Evolutionary conservation across 1,140 invertebrate species (phyloP).

Genomic region (Drosophila leontia): DNA sequence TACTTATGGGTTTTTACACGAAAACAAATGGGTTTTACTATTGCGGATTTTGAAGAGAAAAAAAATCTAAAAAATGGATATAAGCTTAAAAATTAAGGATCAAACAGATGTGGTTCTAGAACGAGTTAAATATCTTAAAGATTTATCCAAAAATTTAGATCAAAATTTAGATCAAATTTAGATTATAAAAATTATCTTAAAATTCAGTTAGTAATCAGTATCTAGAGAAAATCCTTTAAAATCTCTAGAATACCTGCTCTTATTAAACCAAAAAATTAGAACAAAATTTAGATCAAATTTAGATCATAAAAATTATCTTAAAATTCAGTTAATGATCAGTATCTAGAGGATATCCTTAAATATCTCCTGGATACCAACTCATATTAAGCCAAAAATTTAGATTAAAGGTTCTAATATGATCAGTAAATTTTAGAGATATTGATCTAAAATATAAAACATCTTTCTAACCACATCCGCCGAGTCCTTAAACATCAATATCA

Average conservation of each 20-base stretch:
- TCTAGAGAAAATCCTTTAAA: background rate
- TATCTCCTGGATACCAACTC: background rate
- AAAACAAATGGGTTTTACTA: constrained; percentile 4
- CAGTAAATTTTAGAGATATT: background rate
- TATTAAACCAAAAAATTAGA: background rate
- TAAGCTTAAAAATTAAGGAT: background rate
- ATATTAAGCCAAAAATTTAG: background rate
- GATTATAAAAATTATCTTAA: background rate
- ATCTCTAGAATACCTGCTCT: background rate
- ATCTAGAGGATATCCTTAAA: background rate
- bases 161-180: too few relatives aligned
- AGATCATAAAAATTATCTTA: too few relatives aligned
- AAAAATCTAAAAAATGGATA: background rate
- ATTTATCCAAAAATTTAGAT: too few relatives aligned
- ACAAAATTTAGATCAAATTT: background rate
- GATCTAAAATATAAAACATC: background rate
- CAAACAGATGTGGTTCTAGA: background rate
- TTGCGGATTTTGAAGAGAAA: constrained; percentile 1
- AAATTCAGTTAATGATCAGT: background rate
- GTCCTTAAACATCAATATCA: background rate
- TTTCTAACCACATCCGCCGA: too few relatives aligned
- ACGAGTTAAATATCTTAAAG: background rate
- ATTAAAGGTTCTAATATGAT: background rate
- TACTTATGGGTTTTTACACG: constrained; percentile 8
- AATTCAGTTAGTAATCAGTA: background rate